Conservation (phyloP, 2,888 invertebrate species). For the Sympetrum striolatum region DNA sequence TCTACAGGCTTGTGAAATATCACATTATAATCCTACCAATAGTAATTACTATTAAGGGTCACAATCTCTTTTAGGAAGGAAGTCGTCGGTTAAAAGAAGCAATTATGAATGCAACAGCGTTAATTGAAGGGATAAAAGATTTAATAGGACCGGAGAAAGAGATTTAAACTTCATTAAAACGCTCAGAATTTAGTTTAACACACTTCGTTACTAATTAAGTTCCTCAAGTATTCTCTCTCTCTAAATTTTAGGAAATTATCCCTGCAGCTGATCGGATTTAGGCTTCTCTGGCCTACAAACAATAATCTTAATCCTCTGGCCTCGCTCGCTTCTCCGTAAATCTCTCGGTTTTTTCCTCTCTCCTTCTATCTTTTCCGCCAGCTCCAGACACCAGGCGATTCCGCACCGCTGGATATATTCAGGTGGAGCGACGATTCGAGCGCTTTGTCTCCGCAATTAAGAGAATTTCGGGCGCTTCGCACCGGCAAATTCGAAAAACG, state of each 20-base stretch:
- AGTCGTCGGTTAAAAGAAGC: no score
- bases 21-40: no score
- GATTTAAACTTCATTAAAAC: not conserved
- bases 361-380: not conserved
- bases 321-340: not conserved
- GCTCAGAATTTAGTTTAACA: not conserved
- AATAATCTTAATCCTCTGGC: not conserved
- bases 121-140: not conserved
- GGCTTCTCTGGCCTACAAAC: not conserved
- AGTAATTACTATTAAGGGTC: no score
- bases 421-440: not conserved
- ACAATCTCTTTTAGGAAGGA: no score
- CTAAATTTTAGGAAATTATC: not conserved
- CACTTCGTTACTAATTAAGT: not conserved
- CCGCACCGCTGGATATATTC: not conserved
- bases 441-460: not conserved
- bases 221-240: not conserved
- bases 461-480: not conserved
- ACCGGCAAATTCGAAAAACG: not conserved
- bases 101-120: not conserved
- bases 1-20: no score
- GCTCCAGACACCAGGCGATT: not conserved
- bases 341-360: not conserved
- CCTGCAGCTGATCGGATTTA: not conserved
- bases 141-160: not conserved